A percentile compares a stretch with the other conserved stretches of the same genome.
phyloP scores from a whole-genome alignment of 2,113 vertebrate genomes.

The Erpornis zantholeuca region DNA sequence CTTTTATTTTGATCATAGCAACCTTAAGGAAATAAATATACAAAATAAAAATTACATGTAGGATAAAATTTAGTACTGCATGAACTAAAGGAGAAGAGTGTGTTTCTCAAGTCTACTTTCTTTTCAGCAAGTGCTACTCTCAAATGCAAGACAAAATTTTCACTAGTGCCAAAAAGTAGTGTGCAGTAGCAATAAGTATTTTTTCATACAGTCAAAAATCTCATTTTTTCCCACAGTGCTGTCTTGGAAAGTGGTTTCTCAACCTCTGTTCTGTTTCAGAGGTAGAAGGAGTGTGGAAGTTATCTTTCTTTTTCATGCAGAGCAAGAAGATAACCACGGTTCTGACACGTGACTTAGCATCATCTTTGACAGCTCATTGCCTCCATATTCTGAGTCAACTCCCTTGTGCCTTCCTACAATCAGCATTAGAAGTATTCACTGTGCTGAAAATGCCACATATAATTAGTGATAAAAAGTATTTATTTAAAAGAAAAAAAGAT shows the following conservation, averaged over 20 bases:
- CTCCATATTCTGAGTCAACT: slow-evolving; percentile 8
- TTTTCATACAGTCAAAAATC: background rate
- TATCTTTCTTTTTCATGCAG: background rate
- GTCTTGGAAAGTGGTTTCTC: background rate
- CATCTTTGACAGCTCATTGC: background rate
- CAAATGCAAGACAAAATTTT: background rate
- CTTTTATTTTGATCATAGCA: background rate
- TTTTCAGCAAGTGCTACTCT: background rate
- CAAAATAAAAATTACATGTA: background rate
- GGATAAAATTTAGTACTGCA: background rate
- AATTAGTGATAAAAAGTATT: background rate
- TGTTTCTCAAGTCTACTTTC: background rate
- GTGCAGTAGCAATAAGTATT: background rate
- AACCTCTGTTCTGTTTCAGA: background rate
- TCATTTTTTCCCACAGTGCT: background rate
- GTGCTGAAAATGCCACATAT: background rate
- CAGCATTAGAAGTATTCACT: background rate
- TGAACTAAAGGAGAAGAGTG: background rate
- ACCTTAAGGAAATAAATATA: background rate
- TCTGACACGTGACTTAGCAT: background rate
- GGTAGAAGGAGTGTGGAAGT: background rate
- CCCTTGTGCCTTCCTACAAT: background rate
- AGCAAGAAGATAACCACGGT: background rate
- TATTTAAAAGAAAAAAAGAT: background rate
- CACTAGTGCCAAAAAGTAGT: background rate